Base-by-base conservation (phyloP, 2,113 vertebrate species). In the Sialia sialis region DNA sequence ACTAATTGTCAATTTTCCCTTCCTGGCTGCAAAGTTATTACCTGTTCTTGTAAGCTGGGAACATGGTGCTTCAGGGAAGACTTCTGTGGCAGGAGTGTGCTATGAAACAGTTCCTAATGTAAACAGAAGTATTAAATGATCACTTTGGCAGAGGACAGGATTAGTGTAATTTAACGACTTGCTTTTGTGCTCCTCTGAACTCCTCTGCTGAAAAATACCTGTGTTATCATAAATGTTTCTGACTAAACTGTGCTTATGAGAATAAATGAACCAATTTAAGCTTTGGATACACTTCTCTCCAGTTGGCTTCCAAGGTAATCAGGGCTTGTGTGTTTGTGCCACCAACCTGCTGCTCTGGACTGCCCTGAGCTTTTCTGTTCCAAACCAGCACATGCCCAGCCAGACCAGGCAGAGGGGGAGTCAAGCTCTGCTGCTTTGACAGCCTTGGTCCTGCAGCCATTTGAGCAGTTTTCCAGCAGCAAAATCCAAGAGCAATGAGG, bases 151-250 rank as follows among this genome's bases (percentile, higher is more conserved):
- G 67, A 60, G 60, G 72, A 67, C 48, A 46, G 91, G 66, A 91
- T 95, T 89, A 91, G 82, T 79, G 29, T 63, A 67, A 87, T 89
- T 94, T 93, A 95, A 92, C 76, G 85, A 60, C 72, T 83, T 70
- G 59, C 46, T 77, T 79, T 70, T 81, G 85, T 90, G 67, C 30
- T 84, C 60, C 46, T 74, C 72, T 41, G 43, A 91, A 77, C 87
- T 52, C 70, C 9, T 1, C 63, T 2, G 14, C 58, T 86, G 87
- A 49, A 67, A 91, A 93, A 63, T 67, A 94, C 85, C 75, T 92
- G 63, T 3, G 5, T 86, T 90, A 78, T 38, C 63, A 46, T 77
- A 67, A 91, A 70, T 55, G 29, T 48, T 55, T 80, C 46, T 85
- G 84, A 66, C 67, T 85, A n/a, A 89, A 58, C 16, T 76, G 25